Evolutionary conservation across 1,140 invertebrate genomes (phyloP).

Genomic region (Hyles vespertilio): DNA sequence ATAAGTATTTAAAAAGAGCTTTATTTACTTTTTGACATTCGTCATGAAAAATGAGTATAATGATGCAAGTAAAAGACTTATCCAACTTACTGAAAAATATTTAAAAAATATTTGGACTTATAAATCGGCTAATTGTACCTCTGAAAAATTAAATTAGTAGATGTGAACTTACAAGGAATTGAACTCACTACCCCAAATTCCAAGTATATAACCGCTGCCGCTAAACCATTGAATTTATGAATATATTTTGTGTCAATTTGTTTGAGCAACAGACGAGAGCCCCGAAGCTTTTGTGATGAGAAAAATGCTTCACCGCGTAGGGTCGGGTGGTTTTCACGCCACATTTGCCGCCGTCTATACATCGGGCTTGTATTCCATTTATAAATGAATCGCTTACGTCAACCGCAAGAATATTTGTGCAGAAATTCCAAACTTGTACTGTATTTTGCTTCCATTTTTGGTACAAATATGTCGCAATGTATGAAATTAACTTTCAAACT

Average conservation of each 20-base stretch:
- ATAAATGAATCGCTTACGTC: slow-evolving; percentile 56
- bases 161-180: no score
- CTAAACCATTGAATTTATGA: no score
- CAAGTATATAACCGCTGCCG: no score
- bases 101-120: no score
- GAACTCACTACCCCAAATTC: no score
- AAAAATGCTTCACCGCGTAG: slow-evolving; percentile 56
- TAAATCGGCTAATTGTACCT: no score
- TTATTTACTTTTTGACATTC: no score
- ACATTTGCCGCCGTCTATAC: slow-evolving; percentile 57
- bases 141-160: no score
- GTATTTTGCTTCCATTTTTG: background rate
- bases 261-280: slow-evolving; percentile 36
- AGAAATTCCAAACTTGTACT: slow-evolving; percentile 24
- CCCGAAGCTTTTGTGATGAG: slow-evolving; percentile 59
- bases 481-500: background rate
- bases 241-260: slow-evolving; percentile 20
- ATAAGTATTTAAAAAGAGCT: no score
- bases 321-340: slow-evolving; percentile 48
- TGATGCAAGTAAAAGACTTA: no score
- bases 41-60: no score
- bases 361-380: slow-evolving; percentile 57
- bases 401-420: slow-evolving; percentile 46
- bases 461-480: background rate
- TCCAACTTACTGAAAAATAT: no score